Conservation (phyloP, 2,113 vertebrate species). For the Clinocottus analis region DNA sequence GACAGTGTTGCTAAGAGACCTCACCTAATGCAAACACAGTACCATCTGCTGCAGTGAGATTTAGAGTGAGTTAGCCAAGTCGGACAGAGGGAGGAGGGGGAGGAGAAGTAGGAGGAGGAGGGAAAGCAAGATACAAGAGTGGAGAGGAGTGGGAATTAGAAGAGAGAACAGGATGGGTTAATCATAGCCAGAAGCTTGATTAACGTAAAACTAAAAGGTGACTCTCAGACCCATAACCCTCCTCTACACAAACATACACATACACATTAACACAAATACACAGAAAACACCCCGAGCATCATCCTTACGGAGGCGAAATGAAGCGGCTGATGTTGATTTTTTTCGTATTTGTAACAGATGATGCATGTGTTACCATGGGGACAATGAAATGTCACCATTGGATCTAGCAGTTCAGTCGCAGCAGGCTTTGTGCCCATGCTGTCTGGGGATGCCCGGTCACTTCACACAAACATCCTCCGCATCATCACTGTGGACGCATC, state of each 20-base stretch:
- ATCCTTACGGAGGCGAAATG: not conserved
- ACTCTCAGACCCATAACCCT: constrained; percentile 30
- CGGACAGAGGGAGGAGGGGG: constrained; percentile 43
- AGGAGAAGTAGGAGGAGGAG: constrained; percentile 49
- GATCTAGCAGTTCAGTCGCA: constrained; percentile 7
- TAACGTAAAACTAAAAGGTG: constrained; percentile 67
- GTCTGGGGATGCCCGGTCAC: constrained; percentile 1
- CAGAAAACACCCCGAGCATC: not conserved
- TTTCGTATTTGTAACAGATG: constrained; percentile 32
- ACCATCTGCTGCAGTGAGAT: constrained; percentile 82
- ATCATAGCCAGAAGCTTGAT: constrained; percentile 16
- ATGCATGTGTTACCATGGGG: constrained; percentile 63
- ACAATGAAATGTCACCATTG: constrained; percentile 54
- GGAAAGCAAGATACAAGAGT: not conserved
- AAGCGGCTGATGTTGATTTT: constrained; percentile 15
- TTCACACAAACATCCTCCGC: constrained; percentile 26
- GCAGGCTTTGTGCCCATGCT: constrained; percentile 20
- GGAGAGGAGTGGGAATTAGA: not conserved
- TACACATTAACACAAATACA: not conserved
- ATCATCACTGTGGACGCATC: not conserved
- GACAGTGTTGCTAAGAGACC: constrained; percentile 83
- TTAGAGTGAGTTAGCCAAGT: constrained; percentile 64
- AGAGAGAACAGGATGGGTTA: constrained; percentile 2
- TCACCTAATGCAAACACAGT: constrained; percentile 78
- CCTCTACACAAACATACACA: not conserved